Evolutionary conservation across 1,140 invertebrate genomes (phyloP), one percentile per base, ranked within the genome.

Genomic region (Nephotettix cincticeps): DNA sequence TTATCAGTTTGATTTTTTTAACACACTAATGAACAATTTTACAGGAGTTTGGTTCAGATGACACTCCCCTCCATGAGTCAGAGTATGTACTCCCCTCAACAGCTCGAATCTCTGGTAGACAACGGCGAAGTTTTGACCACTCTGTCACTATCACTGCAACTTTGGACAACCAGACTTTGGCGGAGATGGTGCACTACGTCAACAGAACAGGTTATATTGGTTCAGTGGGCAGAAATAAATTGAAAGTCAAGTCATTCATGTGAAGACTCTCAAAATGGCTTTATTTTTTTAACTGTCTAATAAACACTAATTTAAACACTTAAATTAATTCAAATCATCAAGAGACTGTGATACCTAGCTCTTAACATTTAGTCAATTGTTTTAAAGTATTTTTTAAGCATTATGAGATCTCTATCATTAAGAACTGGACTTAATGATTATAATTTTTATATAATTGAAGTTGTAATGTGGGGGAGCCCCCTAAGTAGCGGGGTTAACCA

Each of bases 21-120:
- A 40, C 36, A 9, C 17, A 40, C 36, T 40, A 40, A 9, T 6
- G 17, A 11, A 54, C 21, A 14, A 54, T 21, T 54, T 54, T 69
- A 11, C 43, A 88, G 87, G 86, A 88, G 75, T 89, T 89, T 80
- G 86, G 87, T 28, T 74, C 81, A 1, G 88, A 89, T 78, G 84
- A 86, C 74, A 88, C 87, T 0, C 88, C 88, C 0, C 67, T 87
- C 19, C 83, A 86, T 13, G 85, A 87, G 75, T 82, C 80, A 70
- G 84, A 86, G 75, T 86, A 86, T 78, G 84, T 29, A 1, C 40
- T 67, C 13, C 64, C 64, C n/a, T 11, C 36, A 2, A 17, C 64
- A 25, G 40, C 21, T 61, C 56, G 56, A 2, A 6, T 19, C 3
- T n/a, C 47, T 3, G 21, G 21, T 3, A 61, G 56, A 61, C 56